Conservation (phyloP, 2,113 vertebrate species). For the Corythornis vintsioides region DNA sequence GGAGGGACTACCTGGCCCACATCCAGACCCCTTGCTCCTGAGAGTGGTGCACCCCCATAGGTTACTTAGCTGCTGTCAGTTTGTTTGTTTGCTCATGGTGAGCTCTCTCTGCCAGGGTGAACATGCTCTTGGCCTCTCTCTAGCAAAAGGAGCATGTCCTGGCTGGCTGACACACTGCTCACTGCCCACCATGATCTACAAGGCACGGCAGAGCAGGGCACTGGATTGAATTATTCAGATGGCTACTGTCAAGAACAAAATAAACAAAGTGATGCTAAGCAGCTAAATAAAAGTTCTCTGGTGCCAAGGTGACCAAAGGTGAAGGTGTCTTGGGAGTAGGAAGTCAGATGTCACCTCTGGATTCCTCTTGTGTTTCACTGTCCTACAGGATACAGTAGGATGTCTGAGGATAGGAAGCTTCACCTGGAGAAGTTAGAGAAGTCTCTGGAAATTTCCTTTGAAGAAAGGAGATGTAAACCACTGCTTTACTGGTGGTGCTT, state of each 20-base stretch:
- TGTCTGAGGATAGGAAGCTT: background rate
- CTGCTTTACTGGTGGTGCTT: background rate
- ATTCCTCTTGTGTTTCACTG: background rate
- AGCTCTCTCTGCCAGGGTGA: background rate
- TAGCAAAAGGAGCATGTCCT: rapidly evolving
- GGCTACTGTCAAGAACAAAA: background rate
- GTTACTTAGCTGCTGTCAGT: background rate
- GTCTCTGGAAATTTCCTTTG: background rate
- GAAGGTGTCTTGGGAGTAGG: background rate
- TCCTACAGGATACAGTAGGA: background rate
- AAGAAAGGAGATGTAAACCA: background rate
- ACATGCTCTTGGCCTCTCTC: background rate
- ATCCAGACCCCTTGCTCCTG: background rate
- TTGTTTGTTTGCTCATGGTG: rapidly evolving
- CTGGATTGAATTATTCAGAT: background rate
- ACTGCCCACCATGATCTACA: background rate
- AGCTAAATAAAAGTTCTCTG: background rate
- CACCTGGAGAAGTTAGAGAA: background rate
- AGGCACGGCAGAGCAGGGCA: background rate
- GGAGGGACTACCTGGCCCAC: background rate
- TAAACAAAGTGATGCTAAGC: background rate
- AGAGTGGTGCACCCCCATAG: rapidly evolving
- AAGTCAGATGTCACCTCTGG: background rate
- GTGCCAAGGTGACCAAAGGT: background rate
- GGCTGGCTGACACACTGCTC: rapidly evolving